Evolutionary conservation across 2,888 invertebrate species (phyloP), one percentile per base, ranked within the genome.

Genomic region (Phengaris arion): DNA sequence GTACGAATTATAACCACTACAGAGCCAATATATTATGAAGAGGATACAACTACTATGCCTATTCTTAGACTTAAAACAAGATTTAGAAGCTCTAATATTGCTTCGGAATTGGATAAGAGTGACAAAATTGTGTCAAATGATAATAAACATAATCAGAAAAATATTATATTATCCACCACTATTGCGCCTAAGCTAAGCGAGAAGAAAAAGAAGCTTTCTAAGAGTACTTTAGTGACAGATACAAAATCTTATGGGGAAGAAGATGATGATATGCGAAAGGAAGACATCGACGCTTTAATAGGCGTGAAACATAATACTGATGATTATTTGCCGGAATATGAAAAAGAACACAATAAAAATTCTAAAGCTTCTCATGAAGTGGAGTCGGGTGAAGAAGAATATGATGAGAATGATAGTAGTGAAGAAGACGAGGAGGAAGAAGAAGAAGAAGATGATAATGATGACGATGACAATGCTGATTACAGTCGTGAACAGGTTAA

Each of bases 151-250:
- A 13, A 76, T 75, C 74, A 77, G 79, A 70, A 81, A 78, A 59
- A 46, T 75, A 0, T 76, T 79, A 59, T 79, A 80, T 69, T 75
- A 78, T 22, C 81, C 22, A 77, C 81, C 5, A 77, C 74, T 7
- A 48, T 57, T 2, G 73, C 80, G 69, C 89, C 91, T 10, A 89
- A 88, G 79, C 90, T 88, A 76, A 86, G 85, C 79, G 93, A 90
- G 82, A 93, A 92, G 82, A 90, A 91, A 81, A 92, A 87, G 74
- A 93, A 92, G 79, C 85, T 84, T 13, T 84, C 87, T 8, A 88
- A 90, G 80, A 93, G 89, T 48, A 94, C 94, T 4, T 81, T 91
- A 76, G 90, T 94, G 1, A 94, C 93, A 5, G 94, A 94, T 74
- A 88, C 91, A 48, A 87, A 91, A 78, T 86, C 84, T 15, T 94